Evolutionary conservation across 1,140 invertebrate species (phyloP), one percentile per base, ranked within the genome.

Genomic region (Caenorhabditis latens): DNA sequence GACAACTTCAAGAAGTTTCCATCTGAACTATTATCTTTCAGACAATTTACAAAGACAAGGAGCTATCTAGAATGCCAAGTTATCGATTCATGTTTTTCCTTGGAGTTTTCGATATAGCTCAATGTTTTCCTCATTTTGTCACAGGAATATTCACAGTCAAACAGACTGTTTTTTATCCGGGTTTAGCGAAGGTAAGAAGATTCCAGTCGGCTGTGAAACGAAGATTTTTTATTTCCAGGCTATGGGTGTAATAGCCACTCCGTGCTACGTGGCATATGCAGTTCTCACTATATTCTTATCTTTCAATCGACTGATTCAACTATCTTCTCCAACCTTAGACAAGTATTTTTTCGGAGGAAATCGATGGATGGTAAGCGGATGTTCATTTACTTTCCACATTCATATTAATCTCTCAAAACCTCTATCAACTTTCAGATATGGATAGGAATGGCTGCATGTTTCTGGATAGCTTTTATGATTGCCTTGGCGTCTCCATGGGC

Each of bases 31-130:
- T 32, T 32, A 32, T 32, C 2, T 89, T 90, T 88, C 57, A 90
- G 89, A 75, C 90, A 11, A 89, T 90, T 58, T 85, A 61, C 58
- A 55, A 88, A 57, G 89, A 90, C 53, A 87, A 75, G 21, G 82
- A 89, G 14, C 63, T 90, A 4, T 85, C 16, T 14, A 9, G 42
- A 50, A 85, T 90, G 58, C 90, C 89, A 19, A 88, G 88, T 32
- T 90, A 90, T 83, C 91, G 91, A 24, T 84, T 90, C 40, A 90
- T 90, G 89, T 79, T 90, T 14, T 57, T 84, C 53, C 86, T 90
- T 53, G 84, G 88, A 32, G 21, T 82, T 14, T 83, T 83, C 46
- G 89, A 89, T 42, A 75, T 71, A 24, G 48, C 85, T 43, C 89
- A 89, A 83, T 83, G 83, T 14, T 24, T 87, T 21, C 63, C 88